Base-by-base conservation (phyloP, 2,113 vertebrate genomes). In the Myrmophylax atrothorax region DNA sequence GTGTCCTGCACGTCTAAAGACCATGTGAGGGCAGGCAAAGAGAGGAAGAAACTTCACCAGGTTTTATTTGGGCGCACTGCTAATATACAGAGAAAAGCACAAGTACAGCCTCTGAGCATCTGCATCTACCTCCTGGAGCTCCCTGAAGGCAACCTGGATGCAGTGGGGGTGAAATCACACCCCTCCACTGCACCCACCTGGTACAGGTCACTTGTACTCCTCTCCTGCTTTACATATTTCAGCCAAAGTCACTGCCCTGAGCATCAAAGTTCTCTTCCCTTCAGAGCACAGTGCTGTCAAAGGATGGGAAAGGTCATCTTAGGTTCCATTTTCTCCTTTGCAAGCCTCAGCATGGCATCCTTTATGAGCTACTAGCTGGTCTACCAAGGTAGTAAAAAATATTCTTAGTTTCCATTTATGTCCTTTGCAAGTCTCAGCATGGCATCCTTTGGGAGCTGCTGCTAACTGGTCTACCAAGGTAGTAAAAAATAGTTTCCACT, bases 51-150 rank as follows among this genome's bases (percentile, higher is more conserved):
- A 28, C 31, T 49, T 60, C 46, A 42, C 46, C 35, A 58, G 24
- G 12, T 38, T 96, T 95, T 97, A 89, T 96, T 96, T 25, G 64
- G 67, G 89, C 76, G 47, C 52, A 31, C n/a, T 3, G 2, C 35
- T 59, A 47, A 5, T 2, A 20, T 40, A 93, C 82, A 83, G 55
- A 66, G 37, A 20, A 87, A 76, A 96, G 42, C 79, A 90, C 38
- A 35, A 52, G 38, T 47, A 80, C 63, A 80, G 67, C 75, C 85
- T 5, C 81, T 63, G 17, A 74, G 19, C 12, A 23, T 52, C 52
- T 93, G 55, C 75, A 31, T 37, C 68, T 18, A 24, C 35, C 59
- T 77, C 29, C 63, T 37, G 46, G 19, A 59, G 14, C 3, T 26
- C 72, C 16, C 28, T n/a, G 66, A 66, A 77, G 67, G 85, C 62